These are phyloP conservation scores for Meganola albula DNA, from an alignment of 2,888 invertebrate genomes.

Conservation along the genomic window DNA sequence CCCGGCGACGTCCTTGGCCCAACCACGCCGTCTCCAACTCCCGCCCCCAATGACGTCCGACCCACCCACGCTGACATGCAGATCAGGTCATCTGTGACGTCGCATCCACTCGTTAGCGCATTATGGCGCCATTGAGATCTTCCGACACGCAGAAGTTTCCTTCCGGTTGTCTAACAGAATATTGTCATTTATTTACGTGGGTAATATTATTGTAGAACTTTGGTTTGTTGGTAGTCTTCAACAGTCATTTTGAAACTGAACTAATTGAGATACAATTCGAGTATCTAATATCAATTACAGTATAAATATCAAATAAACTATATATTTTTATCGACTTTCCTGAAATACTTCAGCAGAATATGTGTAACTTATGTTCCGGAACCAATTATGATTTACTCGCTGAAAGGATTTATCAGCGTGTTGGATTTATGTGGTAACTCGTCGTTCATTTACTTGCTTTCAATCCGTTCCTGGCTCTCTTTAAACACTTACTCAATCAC, in stretches of 20 bases:
- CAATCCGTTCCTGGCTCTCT: constrained; percentile 24
- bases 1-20: constrained; percentile 75
- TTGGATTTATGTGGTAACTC: constrained; percentile 12
- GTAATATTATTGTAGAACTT: no score
- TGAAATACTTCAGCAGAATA: no score
- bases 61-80: constrained; percentile 52
- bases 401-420: constrained; percentile 14
- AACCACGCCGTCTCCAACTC: constrained; percentile 53
- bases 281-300: no score
- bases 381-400: constrained; percentile 10
- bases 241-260: no score
- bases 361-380: constrained; percentile 11
- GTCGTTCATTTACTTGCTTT: constrained; percentile 20
- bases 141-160: no score
- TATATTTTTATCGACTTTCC: no score
- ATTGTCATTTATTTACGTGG: no score
- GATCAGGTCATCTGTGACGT: constrained; percentile 62
- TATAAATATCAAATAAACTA: no score
- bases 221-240: no score
- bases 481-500: constrained; percentile 17
- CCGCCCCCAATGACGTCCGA: constrained; percentile 55
- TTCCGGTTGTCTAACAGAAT: no score
- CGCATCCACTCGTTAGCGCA: constrained; percentile 40
- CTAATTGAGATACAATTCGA: no score
- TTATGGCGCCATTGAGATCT: constrained; percentile 23